phyloP scores from a whole-genome alignment of 1,140 invertebrate species.

The Drosophila pallidifrons region DNA sequence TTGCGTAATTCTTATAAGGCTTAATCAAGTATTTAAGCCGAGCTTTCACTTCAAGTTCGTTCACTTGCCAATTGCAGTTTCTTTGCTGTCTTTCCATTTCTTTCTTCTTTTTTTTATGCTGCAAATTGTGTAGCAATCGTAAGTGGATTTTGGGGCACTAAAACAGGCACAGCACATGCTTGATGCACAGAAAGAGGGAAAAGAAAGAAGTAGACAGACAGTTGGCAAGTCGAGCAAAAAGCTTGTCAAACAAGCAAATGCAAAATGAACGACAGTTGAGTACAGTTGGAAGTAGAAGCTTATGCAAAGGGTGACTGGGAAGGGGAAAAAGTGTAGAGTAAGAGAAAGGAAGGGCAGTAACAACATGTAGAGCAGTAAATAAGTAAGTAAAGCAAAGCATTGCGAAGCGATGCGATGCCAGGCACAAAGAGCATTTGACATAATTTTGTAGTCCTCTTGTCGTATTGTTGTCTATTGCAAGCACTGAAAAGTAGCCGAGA shows the following conservation, averaged over 20 bases:
- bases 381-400: constrained; percentile 45
- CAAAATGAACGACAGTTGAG: constrained; percentile 45
- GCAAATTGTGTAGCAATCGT: constrained; percentile 30
- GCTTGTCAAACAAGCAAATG: constrained; percentile 49
- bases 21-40: background rate
- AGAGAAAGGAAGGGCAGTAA: background rate
- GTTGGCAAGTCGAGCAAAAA: constrained; percentile 13
- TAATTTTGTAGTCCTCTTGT: constrained; percentile 49
- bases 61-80: background rate
- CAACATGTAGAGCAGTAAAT: constrained; percentile 38
- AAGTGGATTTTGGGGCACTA: constrained; percentile 39
- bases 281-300: constrained; percentile 24
- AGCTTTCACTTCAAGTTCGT: constrained; percentile 5
- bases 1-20: background rate
- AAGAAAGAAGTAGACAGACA: too few species aligned
- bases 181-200: background rate
- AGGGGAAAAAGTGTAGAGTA: background rate
- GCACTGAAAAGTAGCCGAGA: constrained; percentile 40
- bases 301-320: constrained; percentile 5
- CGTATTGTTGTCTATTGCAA: constrained; percentile 23
- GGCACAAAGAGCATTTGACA: constrained; percentile 58
- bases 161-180: background rate
- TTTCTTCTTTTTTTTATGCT: too few species aligned
- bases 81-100: background rate
- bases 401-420: constrained; percentile 30